These are phyloP conservation scores for Oncorhynchus mykiss DNA, from an alignment of 2,113 vertebrate species.

Conservation along the genomic window DNA sequence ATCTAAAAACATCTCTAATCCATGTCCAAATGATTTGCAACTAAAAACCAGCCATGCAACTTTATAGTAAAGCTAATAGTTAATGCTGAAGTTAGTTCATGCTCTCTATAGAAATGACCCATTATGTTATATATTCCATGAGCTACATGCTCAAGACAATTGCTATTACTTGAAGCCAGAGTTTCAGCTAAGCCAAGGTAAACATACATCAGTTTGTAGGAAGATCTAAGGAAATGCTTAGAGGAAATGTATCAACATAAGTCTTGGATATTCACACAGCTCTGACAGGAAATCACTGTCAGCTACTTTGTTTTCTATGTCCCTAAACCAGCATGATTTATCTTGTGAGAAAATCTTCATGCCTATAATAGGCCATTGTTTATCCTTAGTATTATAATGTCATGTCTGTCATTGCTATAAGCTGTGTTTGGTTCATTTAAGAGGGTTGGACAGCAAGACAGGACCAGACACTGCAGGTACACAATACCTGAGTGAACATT, in stretches of 20 bases:
- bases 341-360: constrained; percentile 39
- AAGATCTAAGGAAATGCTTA: constrained; percentile 66
- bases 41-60: background rate
- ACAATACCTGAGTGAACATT: constrained; percentile 1
- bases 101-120: no score
- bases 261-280: constrained; percentile 57
- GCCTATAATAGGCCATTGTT: constrained; percentile 34
- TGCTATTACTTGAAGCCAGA: constrained; percentile 5
- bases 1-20: background rate
- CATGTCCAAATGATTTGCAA: background rate
- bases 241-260: constrained; percentile 63
- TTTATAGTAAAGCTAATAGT: no score
- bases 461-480: background rate
- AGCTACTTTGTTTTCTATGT: constrained; percentile 42
- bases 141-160: background rate
- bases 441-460: background rate
- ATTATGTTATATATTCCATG: background rate
- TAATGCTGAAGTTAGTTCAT: no score
- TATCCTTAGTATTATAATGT: constrained; percentile 25
- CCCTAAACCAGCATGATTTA: constrained; percentile 14
- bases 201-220: constrained; percentile 62
- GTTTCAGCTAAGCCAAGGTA: constrained; percentile 63
- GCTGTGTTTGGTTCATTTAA: background rate
- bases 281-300: constrained; percentile 67
- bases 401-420: background rate